Conservation (phyloP, 2,888 invertebrate genomes). For the Baronia brevicornis region DNA sequence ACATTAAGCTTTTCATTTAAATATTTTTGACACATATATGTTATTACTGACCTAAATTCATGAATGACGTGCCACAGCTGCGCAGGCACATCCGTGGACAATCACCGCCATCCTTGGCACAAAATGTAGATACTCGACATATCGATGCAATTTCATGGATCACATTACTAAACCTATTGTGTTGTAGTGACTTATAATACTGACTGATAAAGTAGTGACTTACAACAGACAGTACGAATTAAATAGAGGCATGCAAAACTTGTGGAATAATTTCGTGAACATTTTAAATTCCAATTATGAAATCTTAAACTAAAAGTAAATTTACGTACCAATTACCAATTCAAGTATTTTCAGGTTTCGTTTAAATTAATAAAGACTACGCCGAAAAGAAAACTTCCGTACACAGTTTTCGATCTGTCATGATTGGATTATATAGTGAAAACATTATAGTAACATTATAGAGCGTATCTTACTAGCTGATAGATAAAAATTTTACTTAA, state of each 20-base stretch:
- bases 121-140: constrained; percentile 32
- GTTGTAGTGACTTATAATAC: constrained; percentile 37
- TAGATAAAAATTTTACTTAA: too few species aligned
- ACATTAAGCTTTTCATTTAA: neutral
- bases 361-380: too few species aligned
- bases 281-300: too few species aligned
- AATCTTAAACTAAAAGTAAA: too few species aligned
- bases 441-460: too few species aligned
- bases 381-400: too few species aligned
- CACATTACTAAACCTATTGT: constrained; percentile 56
- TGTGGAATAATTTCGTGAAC: neutral
- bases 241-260: constrained; percentile 4
- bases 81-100: constrained; percentile 41
- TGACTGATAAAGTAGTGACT: constrained; percentile 44
- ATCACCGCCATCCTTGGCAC: constrained; percentile 63
- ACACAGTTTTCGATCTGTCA: too few species aligned
- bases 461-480: too few species aligned
- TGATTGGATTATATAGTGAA: too few species aligned
- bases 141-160: constrained; percentile 44
- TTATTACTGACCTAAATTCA: constrained; percentile 42
- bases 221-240: constrained; percentile 29
- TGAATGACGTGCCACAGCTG: constrained; percentile 53
- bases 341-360: too few species aligned
- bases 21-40: constrained; percentile 10
- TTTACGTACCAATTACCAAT: too few species aligned